Evolutionary conservation across 2,113 vertebrate genomes (phyloP), one percentile per base, ranked within the genome.

Genomic region (Pelecanoides urinatrix): DNA sequence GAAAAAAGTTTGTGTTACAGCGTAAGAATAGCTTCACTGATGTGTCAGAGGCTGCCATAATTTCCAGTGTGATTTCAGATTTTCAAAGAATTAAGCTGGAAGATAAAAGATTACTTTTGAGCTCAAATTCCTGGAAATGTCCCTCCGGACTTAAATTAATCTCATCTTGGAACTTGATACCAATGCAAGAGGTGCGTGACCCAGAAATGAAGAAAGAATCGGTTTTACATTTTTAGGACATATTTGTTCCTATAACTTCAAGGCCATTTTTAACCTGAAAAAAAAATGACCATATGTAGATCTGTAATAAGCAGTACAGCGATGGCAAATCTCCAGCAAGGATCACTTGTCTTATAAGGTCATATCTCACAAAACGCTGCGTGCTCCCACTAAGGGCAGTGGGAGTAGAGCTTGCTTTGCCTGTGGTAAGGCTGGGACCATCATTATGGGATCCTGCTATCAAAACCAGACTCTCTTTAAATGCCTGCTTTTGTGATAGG

Each of bases 381-480:
- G 1, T 47, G 47, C 80, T 87, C 63, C 59, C 87, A 20, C 75
- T 13, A 16, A 36, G 61, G 88, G 55, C 50, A n/a, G 84, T 53
- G 87, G 93, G 77, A 95, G 80, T 12, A 0, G 58, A 38, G 49
- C 53, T 40, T 3, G 68, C 58, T 56, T 21, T 78, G 86, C 70
- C 52, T 45, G 27, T 13, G 40, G 9, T 30, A 17, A 91, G 71
- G 44, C 79, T 53, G 73, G 71, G 80, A 50, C 36, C 71, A 1
- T 40, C 25, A 0, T 70, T 82, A 84, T 2, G 63, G 45, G 86
- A 89, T 95, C 96, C 95, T 87, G 45, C 68, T 90, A 93, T 95
- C 96, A 96, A 90, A 96, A 82, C 84, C 97, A 96, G 93, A 92
- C 92, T 93, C 94, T 78, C 58, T 79, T 93, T 22, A 26, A 70